Evolutionary conservation across 2,113 vertebrate species (phyloP), one percentile per base, ranked within the genome.

Genomic region (Coregonus clupeaformis): DNA sequence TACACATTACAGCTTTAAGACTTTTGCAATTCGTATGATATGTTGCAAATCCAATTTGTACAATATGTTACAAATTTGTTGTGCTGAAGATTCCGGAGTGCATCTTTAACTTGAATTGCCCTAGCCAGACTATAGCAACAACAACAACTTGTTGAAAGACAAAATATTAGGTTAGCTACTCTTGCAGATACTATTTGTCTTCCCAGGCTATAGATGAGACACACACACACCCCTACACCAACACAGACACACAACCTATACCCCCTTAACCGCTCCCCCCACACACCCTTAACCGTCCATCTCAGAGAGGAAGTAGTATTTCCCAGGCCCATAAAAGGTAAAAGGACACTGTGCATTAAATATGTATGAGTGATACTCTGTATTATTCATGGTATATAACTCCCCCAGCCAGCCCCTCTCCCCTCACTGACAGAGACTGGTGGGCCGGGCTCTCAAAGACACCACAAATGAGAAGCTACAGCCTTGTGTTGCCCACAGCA

Each of bases 331-430:
- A 88, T 85, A 88, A 92, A 90, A 86, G 87, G 81, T 77, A 89
- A 87, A 86, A 84, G 87, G 86, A 91, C 86, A 88, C 86, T 89
- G 75, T 69, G 60, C 86, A 92, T 93, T 91, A 93, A 93, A 91
- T 85, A 94, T 93, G 89, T 86, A 94, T 84, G 81, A 91, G 88
- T 84, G 87, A 83, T 79, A 55, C 77, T 77, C 79, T 93, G 82
- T 93, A 94, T 93, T 88, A 94, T 93, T 93, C 86, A 93, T 79
- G 47, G 74, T 83, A 92, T 88, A 91, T 92, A 90, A 90, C 89
- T 91, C 79, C 85, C 77, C 83, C 72, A 82, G 83, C 84, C 83
- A 52, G 49, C 14, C 49, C 49, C 49, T 52, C 49, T 52, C 1
- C 16, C 81, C 74, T 80, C 82, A 84, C 83, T 82, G 84, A 88